Evolutionary conservation across 2,113 vertebrate species (phyloP).

Genomic region (Salvelinus namaycush): DNA sequence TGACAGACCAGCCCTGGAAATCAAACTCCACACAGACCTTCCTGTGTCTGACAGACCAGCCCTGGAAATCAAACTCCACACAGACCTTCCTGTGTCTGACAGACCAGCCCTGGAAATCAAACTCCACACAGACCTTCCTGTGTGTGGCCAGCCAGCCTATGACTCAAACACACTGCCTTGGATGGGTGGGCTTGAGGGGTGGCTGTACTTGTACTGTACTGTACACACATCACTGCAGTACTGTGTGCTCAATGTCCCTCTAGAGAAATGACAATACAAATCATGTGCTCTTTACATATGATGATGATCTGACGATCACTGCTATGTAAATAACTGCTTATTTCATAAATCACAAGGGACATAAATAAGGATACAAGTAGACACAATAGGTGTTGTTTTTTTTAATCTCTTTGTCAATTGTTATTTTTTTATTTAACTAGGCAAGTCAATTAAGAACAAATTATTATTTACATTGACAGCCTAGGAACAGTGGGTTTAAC

Average conservation of each 20-base stretch:
- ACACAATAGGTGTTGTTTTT: background rate
- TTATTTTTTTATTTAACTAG: too few relatives aligned
- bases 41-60: too few relatives aligned
- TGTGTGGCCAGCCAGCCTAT: background rate
- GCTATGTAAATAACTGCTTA: background rate
- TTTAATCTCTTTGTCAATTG: background rate
- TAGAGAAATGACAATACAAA: slow-evolving; percentile 16
- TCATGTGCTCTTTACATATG: background rate
- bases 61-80: too few relatives aligned
- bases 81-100: slow-evolving; percentile 40
- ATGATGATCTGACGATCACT: slow-evolving; percentile 28
- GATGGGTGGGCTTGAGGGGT: background rate
- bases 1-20: too few relatives aligned
- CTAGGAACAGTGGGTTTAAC: too few relatives aligned
- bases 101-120: slow-evolving; percentile 37
- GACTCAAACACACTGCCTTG: background rate
- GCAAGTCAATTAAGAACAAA: too few relatives aligned
- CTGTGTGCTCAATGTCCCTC: slow-evolving; percentile 2
- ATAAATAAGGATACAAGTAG: background rate
- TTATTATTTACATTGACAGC: too few relatives aligned
- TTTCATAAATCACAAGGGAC: too few relatives aligned
- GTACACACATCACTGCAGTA: background rate
- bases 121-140: too few relatives aligned
- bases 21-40: too few relatives aligned
- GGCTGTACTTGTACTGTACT: background rate